phyloP scores from a whole-genome alignment of 2,888 invertebrate genomes.

The Sisyra terminalis region DNA sequence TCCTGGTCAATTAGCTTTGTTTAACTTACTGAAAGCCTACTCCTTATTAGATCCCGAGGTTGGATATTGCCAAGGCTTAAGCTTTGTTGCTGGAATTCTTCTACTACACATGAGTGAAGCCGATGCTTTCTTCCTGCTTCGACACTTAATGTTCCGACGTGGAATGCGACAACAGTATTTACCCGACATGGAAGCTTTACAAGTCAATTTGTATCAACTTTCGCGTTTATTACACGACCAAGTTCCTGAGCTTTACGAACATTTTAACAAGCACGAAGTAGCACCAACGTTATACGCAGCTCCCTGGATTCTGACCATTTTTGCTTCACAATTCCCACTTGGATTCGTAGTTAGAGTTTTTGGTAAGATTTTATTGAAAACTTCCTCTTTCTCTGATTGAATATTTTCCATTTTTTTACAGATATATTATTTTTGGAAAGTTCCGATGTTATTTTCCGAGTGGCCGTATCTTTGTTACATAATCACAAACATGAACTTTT shows the following conservation, averaged over 20 bases:
- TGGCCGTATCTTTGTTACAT: slow-evolving; percentile 69
- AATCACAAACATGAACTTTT: slow-evolving; percentile 73
- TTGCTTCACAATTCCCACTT: slow-evolving; percentile 91
- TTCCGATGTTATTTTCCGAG: slow-evolving; percentile 76
- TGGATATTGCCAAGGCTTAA: slow-evolving; percentile 92
- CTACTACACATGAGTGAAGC: slow-evolving; percentile 88
- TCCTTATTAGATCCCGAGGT: slow-evolving; percentile 87
- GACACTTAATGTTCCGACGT: slow-evolving; percentile 82
- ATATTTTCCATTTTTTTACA: slow-evolving; percentile 24
- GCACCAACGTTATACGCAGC: slow-evolving; percentile 91
- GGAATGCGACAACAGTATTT: slow-evolving; percentile 79
- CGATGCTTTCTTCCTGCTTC: slow-evolving; percentile 70
- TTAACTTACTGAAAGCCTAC: slow-evolving; percentile 91
- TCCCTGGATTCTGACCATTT: slow-evolving; percentile 90
- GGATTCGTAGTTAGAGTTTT: slow-evolving; percentile 91
- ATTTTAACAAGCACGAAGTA: slow-evolving; percentile 77
- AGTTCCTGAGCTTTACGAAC: slow-evolving; percentile 69
- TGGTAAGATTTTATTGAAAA: slow-evolving; percentile 35
- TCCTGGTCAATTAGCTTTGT: slow-evolving; percentile 82
- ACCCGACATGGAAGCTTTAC: slow-evolving; percentile 88
- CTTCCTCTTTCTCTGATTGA: slow-evolving; percentile 7
- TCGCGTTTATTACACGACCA: slow-evolving; percentile 82
- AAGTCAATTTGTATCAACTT: slow-evolving; percentile 78
- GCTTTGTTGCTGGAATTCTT: slow-evolving; percentile 87
- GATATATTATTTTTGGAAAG: slow-evolving; percentile 85